Base-by-base conservation (phyloP, 2,888 invertebrate species). In the Malacosoma neustria region DNA sequence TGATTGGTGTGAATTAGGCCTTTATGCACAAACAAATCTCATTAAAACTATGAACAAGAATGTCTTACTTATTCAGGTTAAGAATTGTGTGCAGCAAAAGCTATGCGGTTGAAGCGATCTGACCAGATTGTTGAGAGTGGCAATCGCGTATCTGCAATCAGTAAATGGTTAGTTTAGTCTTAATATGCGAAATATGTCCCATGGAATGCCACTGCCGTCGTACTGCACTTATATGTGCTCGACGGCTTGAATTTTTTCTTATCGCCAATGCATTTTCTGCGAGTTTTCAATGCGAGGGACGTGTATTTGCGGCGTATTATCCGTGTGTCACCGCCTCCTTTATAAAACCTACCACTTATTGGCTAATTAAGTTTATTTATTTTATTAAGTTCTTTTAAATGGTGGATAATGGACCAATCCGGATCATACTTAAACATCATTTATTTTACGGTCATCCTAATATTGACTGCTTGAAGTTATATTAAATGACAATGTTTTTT, bases 81-180 rank as follows among this genome's bases (percentile, higher is more conserved):
- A 75, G 72, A 69, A 77, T 80, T 70, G 76, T 72, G 63, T 71
- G 72, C 75, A 69, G 69, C 66, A 69, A 68, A 60, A 71, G 67
- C 59, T 73, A 76, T 76, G 74, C 67, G 65, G 71, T 68, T 69
- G 71, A 76, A 68, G 76, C 77, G 72, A 79, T 72, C 79, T 72
- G 77, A 68, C 80, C 77, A 84, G 82, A 84, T 84, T 73, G 67
- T 73, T 74, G 61, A 61, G 49, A 64, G 64, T 65, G 85, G 69
- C 85, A 82, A 74, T 81, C 81, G 82, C 81, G 82, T 84, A 82
- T 82, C 82, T 84, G 77, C 73, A 76, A 85, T 84, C 84, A 72
- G 81, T 82, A 84, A 82, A 82, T 84, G 81, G 81, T 81, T 75
- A 76, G 76, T 80, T 73, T 77, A 76, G 76, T 72, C 80, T 79